phyloP scores from a whole-genome alignment of 2,888 invertebrate species.

The Pterobdella sp. region DNA sequence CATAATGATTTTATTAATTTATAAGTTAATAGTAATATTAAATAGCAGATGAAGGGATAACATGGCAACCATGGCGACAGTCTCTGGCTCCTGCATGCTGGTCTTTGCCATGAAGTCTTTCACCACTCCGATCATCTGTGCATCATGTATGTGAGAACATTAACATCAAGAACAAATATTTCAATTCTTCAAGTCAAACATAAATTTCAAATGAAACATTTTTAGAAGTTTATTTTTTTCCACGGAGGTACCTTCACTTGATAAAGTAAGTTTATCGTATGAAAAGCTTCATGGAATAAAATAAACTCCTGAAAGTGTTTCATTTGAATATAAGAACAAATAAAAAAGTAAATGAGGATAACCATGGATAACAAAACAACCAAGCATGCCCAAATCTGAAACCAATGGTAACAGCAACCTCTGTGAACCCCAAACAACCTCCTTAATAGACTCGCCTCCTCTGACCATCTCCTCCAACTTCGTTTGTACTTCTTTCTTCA shows the following conservation, averaged over 20 bases:
- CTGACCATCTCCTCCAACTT: constrained; percentile 73
- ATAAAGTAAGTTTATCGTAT: too few relatives aligned
- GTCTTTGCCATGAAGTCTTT: constrained; percentile 75
- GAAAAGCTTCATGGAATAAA: too few relatives aligned
- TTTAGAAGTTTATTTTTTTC: too few relatives aligned
- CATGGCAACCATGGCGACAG: constrained; percentile 65
- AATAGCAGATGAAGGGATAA: neutral
- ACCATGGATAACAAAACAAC: too few relatives aligned
- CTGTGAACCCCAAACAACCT: constrained; percentile 39
- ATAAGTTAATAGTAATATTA: neutral
- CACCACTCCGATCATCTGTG: constrained; percentile 62
- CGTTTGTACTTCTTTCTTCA: constrained; percentile 62
- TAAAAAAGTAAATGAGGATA: neutral
- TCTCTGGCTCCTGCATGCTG: constrained; percentile 81
- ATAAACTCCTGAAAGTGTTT: too few relatives aligned
- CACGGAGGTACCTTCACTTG: too few relatives aligned
- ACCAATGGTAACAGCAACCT: neutral
- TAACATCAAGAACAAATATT: too few relatives aligned
- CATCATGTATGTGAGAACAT: neutral
- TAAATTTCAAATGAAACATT: too few relatives aligned
- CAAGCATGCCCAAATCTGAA: neutral
- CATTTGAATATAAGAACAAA: too few relatives aligned
- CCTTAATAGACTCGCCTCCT: constrained; percentile 76
- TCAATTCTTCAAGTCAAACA: too few relatives aligned
- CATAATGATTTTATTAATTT: neutral